phyloP scores from a whole-genome alignment of 2,113 vertebrate species.

The Oenanthe melanoleuca region DNA sequence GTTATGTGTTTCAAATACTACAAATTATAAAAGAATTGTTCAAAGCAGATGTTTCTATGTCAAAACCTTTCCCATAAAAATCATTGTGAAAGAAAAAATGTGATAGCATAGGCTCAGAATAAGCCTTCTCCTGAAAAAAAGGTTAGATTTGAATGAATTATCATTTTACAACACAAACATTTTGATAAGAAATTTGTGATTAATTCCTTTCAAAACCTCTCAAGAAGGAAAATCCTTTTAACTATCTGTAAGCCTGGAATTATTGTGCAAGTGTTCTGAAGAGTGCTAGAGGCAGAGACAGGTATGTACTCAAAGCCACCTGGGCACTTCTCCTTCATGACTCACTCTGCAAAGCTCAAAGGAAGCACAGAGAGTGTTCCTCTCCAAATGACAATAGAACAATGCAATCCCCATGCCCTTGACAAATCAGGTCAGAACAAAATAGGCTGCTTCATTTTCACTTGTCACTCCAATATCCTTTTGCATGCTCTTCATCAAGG shows the following conservation, averaged over 20 bases:
- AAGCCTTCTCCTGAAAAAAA: background rate
- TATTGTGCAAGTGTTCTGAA: background rate
- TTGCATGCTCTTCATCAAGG: background rate
- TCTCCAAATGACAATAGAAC: background rate
- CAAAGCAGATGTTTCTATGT: constrained; percentile 3
- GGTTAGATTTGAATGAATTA: background rate
- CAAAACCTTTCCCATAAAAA: constrained; percentile 15
- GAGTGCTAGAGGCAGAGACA: constrained; percentile 19
- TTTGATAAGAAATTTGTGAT: background rate
- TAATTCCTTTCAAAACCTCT: background rate
- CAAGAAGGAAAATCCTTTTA: background rate
- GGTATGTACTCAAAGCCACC: constrained; percentile 7
- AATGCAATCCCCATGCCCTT: background rate
- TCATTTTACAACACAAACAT: background rate
- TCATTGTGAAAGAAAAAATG: background rate
- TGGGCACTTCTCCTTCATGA: background rate
- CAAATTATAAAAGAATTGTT: background rate
- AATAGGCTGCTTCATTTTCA: background rate
- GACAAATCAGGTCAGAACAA: background rate
- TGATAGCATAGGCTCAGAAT: background rate
- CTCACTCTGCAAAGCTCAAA: background rate
- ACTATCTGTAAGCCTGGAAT: background rate
- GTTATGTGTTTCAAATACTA: background rate
- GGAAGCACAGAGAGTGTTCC: background rate
- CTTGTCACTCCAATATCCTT: background rate